phyloP scores from a whole-genome alignment of 2,113 vertebrate species.

The Spizaetus ornatus region DNA sequence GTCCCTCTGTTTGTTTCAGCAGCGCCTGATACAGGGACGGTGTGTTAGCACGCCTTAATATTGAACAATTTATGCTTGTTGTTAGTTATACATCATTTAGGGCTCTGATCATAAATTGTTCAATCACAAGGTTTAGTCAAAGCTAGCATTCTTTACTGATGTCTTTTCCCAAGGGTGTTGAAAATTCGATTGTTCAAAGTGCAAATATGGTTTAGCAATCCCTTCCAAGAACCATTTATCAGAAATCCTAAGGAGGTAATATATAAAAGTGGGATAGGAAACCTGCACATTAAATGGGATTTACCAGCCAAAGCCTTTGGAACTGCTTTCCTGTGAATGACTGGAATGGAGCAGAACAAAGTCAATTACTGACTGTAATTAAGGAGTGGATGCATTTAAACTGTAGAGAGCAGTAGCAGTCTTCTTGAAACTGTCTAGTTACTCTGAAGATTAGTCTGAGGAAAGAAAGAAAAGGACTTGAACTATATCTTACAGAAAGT shows the following conservation, averaged over 20 bases:
- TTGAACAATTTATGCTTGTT: constrained; percentile 39
- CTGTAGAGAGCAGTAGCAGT: constrained; percentile 99
- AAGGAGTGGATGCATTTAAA: constrained; percentile 88
- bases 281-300: constrained; percentile 73
- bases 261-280: constrained; percentile 69
- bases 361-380: constrained; percentile 83
- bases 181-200: constrained; percentile 75
- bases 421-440: constrained; percentile 85
- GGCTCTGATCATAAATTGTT: constrained; percentile 69
- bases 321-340: constrained; percentile 73
- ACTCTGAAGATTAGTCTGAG: constrained; percentile 72
- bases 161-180: constrained; percentile 68
- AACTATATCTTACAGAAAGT: constrained; percentile 67
- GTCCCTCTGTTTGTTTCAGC: neutral
- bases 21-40: neutral
- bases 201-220: constrained; percentile 78
- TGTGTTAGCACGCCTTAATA: constrained; percentile 24
- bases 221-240: constrained; percentile 76
- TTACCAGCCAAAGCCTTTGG: constrained; percentile 74
- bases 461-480: constrained; percentile 69
- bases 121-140: constrained; percentile 68
- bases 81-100: constrained; percentile 70
- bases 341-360: constrained; percentile 76
- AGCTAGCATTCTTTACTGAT: constrained; percentile 69
- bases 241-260: constrained; percentile 73